A percentile compares a stretch with the other conserved stretches of the same genome.
phyloP scores from a whole-genome alignment of 1,140 invertebrate genomes.

The Bemisia tabaci region DNA sequence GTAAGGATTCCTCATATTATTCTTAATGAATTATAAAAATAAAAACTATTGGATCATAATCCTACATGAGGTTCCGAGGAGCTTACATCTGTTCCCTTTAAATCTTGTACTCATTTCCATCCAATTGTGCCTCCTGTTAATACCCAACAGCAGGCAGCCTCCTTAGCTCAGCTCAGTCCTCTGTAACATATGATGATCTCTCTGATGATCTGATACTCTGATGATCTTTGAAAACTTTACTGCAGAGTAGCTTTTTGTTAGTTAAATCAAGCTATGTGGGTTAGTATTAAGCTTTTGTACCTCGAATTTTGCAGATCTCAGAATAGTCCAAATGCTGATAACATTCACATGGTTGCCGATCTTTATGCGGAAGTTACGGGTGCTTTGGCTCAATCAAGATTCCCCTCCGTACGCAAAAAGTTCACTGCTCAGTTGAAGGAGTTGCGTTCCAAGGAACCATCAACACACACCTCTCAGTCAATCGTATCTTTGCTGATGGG shows the following conservation, averaged over 20 bases:
- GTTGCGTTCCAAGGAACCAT: conserved; percentile 68
- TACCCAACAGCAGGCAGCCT: conserved; percentile 9
- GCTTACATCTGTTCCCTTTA: conserved; percentile 1
- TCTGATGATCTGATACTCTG: too few relatives aligned
- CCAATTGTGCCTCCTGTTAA: neutral
- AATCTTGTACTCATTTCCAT: conserved; percentile 1
- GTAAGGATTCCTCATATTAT: conserved; percentile 47
- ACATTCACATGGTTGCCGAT: conserved; percentile 93
- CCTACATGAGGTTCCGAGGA: neutral
- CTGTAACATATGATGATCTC: too few relatives aligned
- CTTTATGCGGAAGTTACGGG: conserved; percentile 97
- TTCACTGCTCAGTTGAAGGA: conserved; percentile 92
- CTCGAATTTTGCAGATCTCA: too few relatives aligned
- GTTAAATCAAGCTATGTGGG: too few relatives aligned
- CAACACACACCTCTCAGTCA: conserved; percentile 77
- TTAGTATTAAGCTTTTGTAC: too few relatives aligned
- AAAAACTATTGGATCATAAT: neutral
- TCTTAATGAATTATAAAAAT: too few relatives aligned
- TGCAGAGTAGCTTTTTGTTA: too few relatives aligned
- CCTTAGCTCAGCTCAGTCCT: too few relatives aligned
- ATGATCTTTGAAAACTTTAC: too few relatives aligned
- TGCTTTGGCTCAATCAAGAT: conserved; percentile 89
- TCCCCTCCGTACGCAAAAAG: conserved; percentile 79
- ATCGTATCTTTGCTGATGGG: conserved; percentile 97
- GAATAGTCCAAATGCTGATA: conserved; percentile 82